Percentiles rank a stretch among this genome's conserved stretches.
phyloP scores from a whole-genome alignment of 1,140 invertebrate species.

The Hyles euphorbiae region DNA sequence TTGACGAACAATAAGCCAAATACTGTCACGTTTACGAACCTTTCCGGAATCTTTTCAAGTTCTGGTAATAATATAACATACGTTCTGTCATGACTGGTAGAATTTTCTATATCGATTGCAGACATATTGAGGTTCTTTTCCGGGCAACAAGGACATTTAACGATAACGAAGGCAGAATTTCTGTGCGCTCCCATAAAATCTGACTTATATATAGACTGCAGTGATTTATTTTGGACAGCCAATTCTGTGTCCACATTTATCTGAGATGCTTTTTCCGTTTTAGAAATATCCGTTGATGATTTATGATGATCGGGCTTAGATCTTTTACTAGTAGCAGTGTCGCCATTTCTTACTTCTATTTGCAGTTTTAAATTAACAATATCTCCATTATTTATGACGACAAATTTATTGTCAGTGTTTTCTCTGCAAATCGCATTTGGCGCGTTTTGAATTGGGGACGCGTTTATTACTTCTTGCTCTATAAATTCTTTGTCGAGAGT shows the following conservation, averaged over 20 bases:
- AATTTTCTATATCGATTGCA: not conserved
- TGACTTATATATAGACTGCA: constrained; percentile 14
- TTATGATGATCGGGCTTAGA: not conserved
- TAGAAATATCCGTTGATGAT: constrained; percentile 17
- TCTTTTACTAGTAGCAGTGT: constrained; percentile 7
- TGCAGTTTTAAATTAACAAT: constrained; percentile 37
- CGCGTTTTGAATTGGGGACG: not conserved
- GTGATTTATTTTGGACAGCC: constrained; percentile 17
- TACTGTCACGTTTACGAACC: not conserved
- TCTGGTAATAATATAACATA: constrained; percentile 11
- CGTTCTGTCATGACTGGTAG: constrained; percentile 1
- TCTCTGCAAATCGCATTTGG: not conserved
- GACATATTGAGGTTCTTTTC: not conserved
- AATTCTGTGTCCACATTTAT: constrained; percentile 26
- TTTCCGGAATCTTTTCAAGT: not conserved
- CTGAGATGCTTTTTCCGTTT: constrained; percentile 31
- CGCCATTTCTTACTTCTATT: constrained; percentile 35
- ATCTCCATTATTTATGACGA: constrained; percentile 25
- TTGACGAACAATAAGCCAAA: too few species aligned
- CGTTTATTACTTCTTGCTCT: too few species aligned
- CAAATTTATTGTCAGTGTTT: constrained; percentile 9
- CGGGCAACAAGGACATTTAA: constrained; percentile 19
- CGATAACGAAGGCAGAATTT: constrained; percentile 13
- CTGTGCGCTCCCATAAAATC: constrained; percentile 1
- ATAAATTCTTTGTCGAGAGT: too few species aligned